Conservation (phyloP, 2,113 vertebrate genomes). For the Meriones unguiculatus region DNA sequence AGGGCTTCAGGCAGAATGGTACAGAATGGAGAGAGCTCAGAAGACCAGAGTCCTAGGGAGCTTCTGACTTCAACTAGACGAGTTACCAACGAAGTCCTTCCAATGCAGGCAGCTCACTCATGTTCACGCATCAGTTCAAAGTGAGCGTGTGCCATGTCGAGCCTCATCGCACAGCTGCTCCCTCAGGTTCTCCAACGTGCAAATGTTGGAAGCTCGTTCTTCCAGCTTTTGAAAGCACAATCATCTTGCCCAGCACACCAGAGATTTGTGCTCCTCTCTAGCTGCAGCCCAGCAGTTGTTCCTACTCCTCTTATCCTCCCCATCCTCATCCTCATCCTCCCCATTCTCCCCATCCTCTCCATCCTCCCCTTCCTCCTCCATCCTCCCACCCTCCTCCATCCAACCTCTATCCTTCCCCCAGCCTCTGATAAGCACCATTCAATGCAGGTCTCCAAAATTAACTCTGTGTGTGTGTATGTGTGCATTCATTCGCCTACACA, state of each 20-base stretch:
- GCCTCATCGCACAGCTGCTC: no score
- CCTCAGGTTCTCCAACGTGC: not conserved
- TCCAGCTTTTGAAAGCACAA: not conserved
- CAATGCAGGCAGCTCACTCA: not conserved
- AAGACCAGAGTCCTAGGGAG: not conserved
- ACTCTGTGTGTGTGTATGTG: not conserved
- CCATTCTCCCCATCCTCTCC: no score
- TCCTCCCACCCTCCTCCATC: not conserved
- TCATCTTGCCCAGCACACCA: no score
- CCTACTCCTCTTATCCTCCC: no score
- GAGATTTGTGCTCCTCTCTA: not conserved
- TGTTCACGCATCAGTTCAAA: not conserved
- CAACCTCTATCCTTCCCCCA: not conserved
- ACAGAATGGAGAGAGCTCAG: not conserved
- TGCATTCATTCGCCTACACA: fast-evolving
- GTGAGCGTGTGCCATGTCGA: not conserved
- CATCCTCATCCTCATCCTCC: no score
- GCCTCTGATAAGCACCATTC: not conserved
- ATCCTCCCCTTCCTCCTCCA: no score
- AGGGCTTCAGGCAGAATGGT: not conserved
- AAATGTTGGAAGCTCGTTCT: not conserved
- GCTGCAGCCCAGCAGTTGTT: no score
- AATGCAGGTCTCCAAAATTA: not conserved
- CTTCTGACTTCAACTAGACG: no score
- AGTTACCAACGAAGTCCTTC: not conserved